A percentile compares a stretch with the other conserved stretches of the same genome.
Evolutionary conservation across 35 echinoderm and acorn worm species (phyloP).

Genomic region (Heliocidaris tuberculata): DNA sequence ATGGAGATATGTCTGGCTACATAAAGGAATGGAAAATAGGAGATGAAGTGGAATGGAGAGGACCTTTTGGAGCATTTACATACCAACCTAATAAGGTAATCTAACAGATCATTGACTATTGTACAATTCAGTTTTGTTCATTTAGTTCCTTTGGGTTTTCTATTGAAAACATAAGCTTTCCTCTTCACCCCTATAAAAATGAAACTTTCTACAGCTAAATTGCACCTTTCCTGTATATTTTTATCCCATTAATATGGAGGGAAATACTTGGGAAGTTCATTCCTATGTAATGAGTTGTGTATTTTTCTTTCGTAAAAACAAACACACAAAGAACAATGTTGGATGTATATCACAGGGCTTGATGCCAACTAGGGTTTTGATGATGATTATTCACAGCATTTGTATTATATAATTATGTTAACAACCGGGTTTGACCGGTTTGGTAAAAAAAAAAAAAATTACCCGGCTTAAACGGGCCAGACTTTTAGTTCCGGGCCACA

Average conservation of each 20-base stretch:
- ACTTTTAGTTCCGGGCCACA: no score
- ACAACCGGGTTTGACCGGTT: no score
- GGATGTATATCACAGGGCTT: no score
- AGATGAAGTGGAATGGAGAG: slow-evolving; percentile 69
- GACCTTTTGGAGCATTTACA: slow-evolving; percentile 68
- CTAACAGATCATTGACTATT: not conserved
- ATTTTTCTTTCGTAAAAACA: no score
- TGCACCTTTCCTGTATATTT: not conserved
- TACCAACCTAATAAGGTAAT: slow-evolving; percentile 81
- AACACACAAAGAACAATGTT: no score
- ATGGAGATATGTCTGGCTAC: slow-evolving; percentile 77
- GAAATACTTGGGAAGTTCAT: not conserved
- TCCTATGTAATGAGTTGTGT: no score
- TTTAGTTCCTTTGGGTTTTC: not conserved
- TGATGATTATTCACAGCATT: no score
- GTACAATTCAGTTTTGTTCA: not conserved
- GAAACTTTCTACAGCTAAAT: not conserved
- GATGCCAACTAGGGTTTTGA: no score
- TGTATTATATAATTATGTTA: no score
- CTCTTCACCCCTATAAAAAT: not conserved
- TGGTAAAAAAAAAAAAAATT: no score
- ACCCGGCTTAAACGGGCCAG: no score
- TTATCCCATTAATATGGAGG: not conserved
- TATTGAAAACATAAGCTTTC: not conserved
- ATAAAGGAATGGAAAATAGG: slow-evolving; percentile 76